phyloP scores from a whole-genome alignment of 2,113 vertebrate species.

The Lagopus muta region DNA sequence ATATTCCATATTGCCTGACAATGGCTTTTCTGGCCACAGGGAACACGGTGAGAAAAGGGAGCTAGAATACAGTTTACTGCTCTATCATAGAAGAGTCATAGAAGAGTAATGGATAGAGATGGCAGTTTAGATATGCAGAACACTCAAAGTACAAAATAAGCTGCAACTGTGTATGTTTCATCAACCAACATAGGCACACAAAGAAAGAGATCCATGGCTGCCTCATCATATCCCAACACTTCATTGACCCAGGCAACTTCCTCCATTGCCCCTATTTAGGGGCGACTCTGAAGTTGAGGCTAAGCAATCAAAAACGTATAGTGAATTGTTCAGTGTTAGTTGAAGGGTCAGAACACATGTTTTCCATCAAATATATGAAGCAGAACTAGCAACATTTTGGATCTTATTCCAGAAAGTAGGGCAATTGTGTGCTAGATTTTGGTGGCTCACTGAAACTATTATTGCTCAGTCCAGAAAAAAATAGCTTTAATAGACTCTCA shows the following conservation, averaged over 20 bases:
- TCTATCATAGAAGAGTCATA: background rate
- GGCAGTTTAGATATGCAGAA: background rate
- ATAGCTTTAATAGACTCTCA: background rate
- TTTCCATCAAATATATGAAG: background rate
- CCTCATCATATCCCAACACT: background rate
- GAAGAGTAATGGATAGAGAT: background rate
- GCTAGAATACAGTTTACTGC: background rate
- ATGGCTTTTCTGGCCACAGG: background rate
- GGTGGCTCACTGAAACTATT: background rate
- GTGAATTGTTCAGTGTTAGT: background rate
- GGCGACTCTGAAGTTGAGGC: background rate
- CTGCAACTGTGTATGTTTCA: background rate
- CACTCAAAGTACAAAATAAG: background rate
- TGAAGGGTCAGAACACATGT: background rate
- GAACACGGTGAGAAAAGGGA: background rate
- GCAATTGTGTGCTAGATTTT: background rate
- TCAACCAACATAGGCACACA: background rate
- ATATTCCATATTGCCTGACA: background rate
- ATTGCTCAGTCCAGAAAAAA: background rate
- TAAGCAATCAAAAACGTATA: background rate
- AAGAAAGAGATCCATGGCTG: background rate
- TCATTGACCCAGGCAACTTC: background rate
- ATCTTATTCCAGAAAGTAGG: background rate
- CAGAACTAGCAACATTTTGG: background rate
- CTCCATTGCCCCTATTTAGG: background rate